Evolutionary conservation across 2,113 vertebrate species (phyloP).

Genomic region (Pterophyllum scalare): DNA sequence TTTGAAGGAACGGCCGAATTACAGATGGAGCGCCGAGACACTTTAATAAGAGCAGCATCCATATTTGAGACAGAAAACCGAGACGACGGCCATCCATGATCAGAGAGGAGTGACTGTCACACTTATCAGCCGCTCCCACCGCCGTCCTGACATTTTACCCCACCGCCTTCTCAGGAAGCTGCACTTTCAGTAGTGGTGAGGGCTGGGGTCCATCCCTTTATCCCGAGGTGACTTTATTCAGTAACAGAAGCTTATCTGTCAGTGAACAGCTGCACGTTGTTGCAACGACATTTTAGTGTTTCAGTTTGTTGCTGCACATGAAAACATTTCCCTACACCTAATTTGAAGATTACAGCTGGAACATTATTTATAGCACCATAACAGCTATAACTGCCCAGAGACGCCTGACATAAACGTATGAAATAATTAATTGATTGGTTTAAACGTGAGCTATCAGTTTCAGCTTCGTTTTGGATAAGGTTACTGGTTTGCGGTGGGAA

Average conservation of each 20-base stretch:
- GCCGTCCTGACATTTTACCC: neutral
- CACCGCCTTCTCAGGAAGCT: neutral
- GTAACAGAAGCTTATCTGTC: neutral
- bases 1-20: neutral
- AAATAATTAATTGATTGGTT: neutral
- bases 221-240: neutral
- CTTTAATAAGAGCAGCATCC: neutral
- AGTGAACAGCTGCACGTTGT: neutral
- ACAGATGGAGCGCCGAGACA: neutral
- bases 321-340: neutral
- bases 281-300: neutral
- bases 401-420: fast-evolving
- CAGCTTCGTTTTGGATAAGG: neutral
- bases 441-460: neutral
- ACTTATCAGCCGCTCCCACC: neutral
- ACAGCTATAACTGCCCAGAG: neutral
- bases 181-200: neutral
- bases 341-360: too few species aligned
- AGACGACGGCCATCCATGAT: neutral
- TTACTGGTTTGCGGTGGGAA: neutral
- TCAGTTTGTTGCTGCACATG: neutral
- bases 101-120: neutral
- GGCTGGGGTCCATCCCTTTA: neutral
- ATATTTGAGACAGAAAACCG: neutral
- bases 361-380: neutral